A percentile compares a stretch with the other conserved stretches of the same genome.
Evolutionary conservation across 2,797 vertebrate genomes (phyloP).

Genomic region (Chromobotia macracanthus): DNA sequence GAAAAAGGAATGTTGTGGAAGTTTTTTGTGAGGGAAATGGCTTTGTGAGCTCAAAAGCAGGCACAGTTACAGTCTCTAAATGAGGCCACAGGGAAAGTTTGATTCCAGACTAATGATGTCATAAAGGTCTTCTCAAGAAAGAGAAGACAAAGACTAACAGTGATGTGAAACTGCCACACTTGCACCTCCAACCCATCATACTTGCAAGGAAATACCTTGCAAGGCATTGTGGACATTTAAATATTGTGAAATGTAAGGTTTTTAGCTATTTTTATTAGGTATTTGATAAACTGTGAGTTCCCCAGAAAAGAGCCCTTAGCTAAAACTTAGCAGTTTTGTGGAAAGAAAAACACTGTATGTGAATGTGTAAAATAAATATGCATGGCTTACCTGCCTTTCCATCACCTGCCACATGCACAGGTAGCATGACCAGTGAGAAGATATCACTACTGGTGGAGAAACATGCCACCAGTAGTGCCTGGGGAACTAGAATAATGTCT

Average conservation of each 20-base stretch:
- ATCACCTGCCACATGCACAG: slow-evolving; percentile 53
- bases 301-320: slow-evolving; percentile 25
- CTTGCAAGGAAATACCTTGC: neutral
- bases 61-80: slow-evolving; percentile 48
- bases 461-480: slow-evolving; percentile 54
- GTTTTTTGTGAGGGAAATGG: slow-evolving; percentile 34
- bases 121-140: slow-evolving; percentile 23
- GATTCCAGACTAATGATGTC: slow-evolving; percentile 26
- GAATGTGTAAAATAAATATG: slow-evolving; percentile 57
- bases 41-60: slow-evolving; percentile 40
- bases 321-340: slow-evolving; percentile 45
- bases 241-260: no score
- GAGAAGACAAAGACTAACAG: neutral
- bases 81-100: slow-evolving; percentile 34
- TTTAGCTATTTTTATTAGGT: neutral
- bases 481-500: slow-evolving; percentile 56
- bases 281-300: neutral
- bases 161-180: slow-evolving; percentile 12
- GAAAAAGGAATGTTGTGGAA: slow-evolving; percentile 27
- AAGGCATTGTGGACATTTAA: no score
- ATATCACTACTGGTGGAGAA: slow-evolving; percentile 51
- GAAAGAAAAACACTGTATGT: slow-evolving; percentile 3
- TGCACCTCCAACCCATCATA: neutral
- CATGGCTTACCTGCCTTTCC: slow-evolving; percentile 45
- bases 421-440: slow-evolving; percentile 59